Base-by-base conservation (phyloP, 2,888 invertebrate genomes). In the Carterocephalus palaemon region DNA sequence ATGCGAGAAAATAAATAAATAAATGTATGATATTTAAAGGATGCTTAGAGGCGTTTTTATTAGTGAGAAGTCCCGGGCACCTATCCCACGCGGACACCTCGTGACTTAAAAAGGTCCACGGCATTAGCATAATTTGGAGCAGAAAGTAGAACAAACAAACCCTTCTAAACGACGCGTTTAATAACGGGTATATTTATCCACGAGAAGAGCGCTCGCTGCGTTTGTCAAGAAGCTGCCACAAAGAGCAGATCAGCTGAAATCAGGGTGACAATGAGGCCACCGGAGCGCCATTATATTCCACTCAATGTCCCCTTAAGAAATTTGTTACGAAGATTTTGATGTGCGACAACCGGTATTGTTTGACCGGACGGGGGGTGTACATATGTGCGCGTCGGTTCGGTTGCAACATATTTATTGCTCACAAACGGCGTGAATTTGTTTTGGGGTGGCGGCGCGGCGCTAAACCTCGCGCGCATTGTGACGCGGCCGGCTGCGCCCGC, bases 91-190 rank as follows among this genome's bases (percentile, higher is more conserved):
- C n/a, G n/a, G 17, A 17, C 10, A 12, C 12, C 38, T 46, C 24
- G 38, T 20, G 34, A 47, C 51, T 54, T 56, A 52, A 58, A 61
- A 62, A 58, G 57, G 54, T 53, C 61, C 58, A 48, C 53, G 54
- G 54, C 60, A 75, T 80, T 78, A 67, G 64, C 77, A 80, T 81
- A 79, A 80, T 79, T 75, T 70, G 49, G 60, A 60, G 54, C 57
- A 59, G 64, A 70, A 67, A 56, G 54, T 62, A 70, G 62, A 76
- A 70, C 74, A 75, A 76, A 78, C 70, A 78, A 68, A 74, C 78
- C 78, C 72, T 70, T 68, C 58, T 71, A 77, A 80, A 79, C 76
- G 80, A 68, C 74, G 73, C 73, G 75, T 77, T 81, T 80, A 82
- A 80, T 70, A 70, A 72, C 74, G 67, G n/a, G n/a, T n/a, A n/a